Conservation (phyloP, 2,888 invertebrate species). For the Eupithecia subumbrata region DNA sequence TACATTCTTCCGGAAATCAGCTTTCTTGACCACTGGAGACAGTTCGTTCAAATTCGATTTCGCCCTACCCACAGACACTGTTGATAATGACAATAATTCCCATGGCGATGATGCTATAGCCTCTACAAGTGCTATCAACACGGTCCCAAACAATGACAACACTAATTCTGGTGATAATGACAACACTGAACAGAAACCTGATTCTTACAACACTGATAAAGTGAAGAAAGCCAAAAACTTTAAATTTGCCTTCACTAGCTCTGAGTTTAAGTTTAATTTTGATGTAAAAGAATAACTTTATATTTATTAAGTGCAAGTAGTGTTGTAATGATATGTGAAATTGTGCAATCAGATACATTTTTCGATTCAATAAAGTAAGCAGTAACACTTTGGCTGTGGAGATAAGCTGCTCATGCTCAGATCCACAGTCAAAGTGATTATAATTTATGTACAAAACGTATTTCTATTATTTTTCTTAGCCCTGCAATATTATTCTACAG, state of each 20-base stretch:
- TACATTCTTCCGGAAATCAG: slow-evolving; percentile 87
- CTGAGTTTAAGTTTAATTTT: slow-evolving; percentile 88
- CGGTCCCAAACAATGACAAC: slow-evolving; percentile 31
- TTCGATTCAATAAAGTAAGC: slow-evolving; percentile 17
- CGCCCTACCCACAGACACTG: slow-evolving; percentile 59
- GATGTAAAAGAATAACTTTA: slow-evolving; percentile 58
- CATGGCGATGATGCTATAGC: slow-evolving; percentile 25
- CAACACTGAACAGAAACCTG: slow-evolving; percentile 30
- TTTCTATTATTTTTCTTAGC: background rate
- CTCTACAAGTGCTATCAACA: slow-evolving; percentile 17
- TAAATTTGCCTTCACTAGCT: slow-evolving; percentile 76
- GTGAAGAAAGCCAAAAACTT: slow-evolving; percentile 53
- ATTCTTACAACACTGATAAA: slow-evolving; percentile 44
- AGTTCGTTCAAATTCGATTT: slow-evolving; percentile 84
- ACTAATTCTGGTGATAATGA: slow-evolving; percentile 13
- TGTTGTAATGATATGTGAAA: slow-evolving; percentile 19
- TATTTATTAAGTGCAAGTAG: slow-evolving; percentile 19
- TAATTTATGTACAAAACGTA: slow-evolving; percentile 2
- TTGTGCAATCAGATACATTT: slow-evolving; percentile 25
- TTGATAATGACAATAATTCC: slow-evolving; percentile 49
- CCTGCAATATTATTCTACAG: background rate
- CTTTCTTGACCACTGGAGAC: slow-evolving; percentile 77
- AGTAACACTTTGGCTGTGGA: background rate
- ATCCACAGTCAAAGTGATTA: background rate
- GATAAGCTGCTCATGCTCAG: background rate